Base-by-base conservation (phyloP, 2,113 vertebrate genomes). In the Cyanocitta stelleri region DNA sequence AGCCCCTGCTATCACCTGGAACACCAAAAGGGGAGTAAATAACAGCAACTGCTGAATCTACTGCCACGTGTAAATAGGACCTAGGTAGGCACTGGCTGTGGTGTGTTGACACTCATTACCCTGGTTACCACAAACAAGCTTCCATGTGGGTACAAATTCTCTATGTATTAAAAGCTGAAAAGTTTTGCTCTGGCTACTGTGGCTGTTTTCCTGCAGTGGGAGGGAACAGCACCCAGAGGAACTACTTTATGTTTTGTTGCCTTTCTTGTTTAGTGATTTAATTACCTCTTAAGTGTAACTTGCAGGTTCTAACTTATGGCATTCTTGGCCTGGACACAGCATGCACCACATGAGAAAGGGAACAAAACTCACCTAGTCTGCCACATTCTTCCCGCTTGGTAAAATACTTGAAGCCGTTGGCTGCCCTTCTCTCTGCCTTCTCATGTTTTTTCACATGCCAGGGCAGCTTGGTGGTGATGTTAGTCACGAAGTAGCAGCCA, bases 381-480 rank as follows among this genome's bases (percentile, higher is more conserved):
- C 99, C 99, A 39, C 99, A 99, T 91, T 99, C 99, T 90, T 99
- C 99, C 16, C 99, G 96, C 97, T 99, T 99, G 97, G 99, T 99
- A 93, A 99, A 99, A 95, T 99, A 99, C 94, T 99, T 99, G 98
- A 99, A 99, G 35, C 99, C 99, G 0, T 99, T 99, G 97, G 99
- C 99, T 1, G 99, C 99, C 16, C 99, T 98, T 33, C 99, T 98
- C 97, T 99, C 99, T 0, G 99, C 99, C 91, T 99, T 99, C 98
- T 99, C 99, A 0, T 99, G 99, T 90, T 99, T 99, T 92, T 99
- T 99, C 90, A 99, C 90, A 32, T 99, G 99, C 99, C 99, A 99
- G 9, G 99, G 99, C 94, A 99, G 98, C 97, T 99, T 99, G 97
- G 99, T 99, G 97, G 99, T 99, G 98, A 99, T 99, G 98, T 99